Base-by-base conservation (phyloP, 1,140 invertebrate genomes). In the Drosophila micromelanica region DNA sequence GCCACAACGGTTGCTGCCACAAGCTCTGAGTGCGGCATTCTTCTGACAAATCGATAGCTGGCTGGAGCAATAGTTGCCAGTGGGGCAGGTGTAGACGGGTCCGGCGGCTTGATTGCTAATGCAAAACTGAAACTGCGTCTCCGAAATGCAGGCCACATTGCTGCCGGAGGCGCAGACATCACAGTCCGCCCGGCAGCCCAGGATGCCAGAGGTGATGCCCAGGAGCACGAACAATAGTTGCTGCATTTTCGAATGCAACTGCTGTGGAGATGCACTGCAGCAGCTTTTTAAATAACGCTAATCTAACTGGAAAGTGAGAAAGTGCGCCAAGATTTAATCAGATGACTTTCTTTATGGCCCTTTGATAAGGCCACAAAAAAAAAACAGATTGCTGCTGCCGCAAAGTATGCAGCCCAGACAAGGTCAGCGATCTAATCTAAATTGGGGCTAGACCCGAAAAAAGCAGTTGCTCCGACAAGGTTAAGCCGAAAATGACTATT, bases 341-440 rank as follows among this genome's bases (percentile, higher is more conserved):
- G 13, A 20, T 2, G 23, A 11, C 17, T 61, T 30, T 45, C 5
- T 68, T 38, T 54, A 32, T 37, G 15, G 15, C 4, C 12, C 1
- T 15, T 37, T 63, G 38, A 48, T 63, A 52, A 61, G 32, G 5
- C 30, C 30, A 0, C 8, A 30, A 43, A 8, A 17, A 3, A 15
- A 30, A 6, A 27, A 27, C 27, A 27, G 27, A 30, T 42, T 11
- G n/a, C 1, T 20, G 7, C 38, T 48, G 63, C 65, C 79, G n/a
- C 17, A 76, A 82, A 82, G 79, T 78, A 76, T 81, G 75, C 32
- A 74, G n/a, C 30, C 35, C 15, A 51, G 42, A 43, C 35, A 42
- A 52, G 12, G 9, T 35, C 17, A 11, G 9, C 11, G 8, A 23
- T 32, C 60, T 86, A 86, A 85, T 85, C 80, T 85, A 86, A 86